Conservation (phyloP, 2,888 invertebrate species). For the Aethes cnicana region DNA sequence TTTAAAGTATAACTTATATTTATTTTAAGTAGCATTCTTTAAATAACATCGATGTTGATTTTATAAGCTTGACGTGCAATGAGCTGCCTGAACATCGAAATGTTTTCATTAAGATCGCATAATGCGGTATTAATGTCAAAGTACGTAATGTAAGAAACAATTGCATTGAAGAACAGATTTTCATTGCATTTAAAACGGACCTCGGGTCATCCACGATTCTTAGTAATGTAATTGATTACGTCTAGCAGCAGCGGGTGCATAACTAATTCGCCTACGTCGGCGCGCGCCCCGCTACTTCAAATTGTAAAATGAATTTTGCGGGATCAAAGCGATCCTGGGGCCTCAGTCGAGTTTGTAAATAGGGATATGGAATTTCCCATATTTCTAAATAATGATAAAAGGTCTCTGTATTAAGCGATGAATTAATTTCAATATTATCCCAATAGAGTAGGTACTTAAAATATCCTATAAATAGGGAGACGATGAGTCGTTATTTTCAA, state of each 20-base stretch:
- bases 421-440: no score
- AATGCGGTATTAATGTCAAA: slow-evolving; percentile 12
- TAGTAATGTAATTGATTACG: slow-evolving; percentile 23
- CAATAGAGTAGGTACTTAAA: no score
- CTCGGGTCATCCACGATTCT: slow-evolving; percentile 16
- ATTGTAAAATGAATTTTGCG: slow-evolving; percentile 57
- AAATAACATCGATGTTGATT: slow-evolving; percentile 13
- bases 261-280: slow-evolving; percentile 26
- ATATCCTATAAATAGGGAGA: no score
- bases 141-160: slow-evolving; percentile 7
- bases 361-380: no score
- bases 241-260: slow-evolving; percentile 29
- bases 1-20: no score
- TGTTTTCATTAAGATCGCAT: slow-evolving; percentile 1
- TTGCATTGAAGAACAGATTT: slow-evolving; percentile 15
- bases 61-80: slow-evolving; percentile 14
- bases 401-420: no score
- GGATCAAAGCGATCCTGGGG: slow-evolving; percentile 52
- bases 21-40: slow-evolving; percentile 17
- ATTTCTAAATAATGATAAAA: no score
- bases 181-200: neutral
- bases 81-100: slow-evolving; percentile 3
- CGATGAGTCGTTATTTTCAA: no score
- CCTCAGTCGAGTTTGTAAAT: no score
- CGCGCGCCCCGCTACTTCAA: slow-evolving; percentile 41